Evolutionary conservation across 2,888 invertebrate genomes (phyloP), one percentile per base, ranked within the genome.

Genomic region (Pterostichus madidus): DNA sequence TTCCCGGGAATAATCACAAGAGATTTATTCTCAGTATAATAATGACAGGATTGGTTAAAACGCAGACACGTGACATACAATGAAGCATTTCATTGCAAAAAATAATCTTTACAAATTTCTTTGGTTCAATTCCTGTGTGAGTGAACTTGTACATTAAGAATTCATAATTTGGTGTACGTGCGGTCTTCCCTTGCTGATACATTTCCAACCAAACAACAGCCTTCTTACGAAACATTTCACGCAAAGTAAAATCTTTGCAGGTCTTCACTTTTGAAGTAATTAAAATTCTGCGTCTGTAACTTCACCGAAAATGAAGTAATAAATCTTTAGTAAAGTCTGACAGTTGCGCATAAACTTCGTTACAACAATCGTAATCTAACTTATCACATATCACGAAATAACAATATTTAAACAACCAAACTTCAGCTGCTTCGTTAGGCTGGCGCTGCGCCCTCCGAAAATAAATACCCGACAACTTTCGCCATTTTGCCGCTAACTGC

Each of bases 311-410:
- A 64, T 64, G 13, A 64, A 64, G 64, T 13, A 64, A 64, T 35
- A 64, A 64, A 64, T 64, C 64, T 64, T 64, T 35, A 11, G 59
- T 10, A 59, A 71, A 71, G 17, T 44, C 68, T 46, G 44, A 71
- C 68, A 71, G 39, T 44, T 15, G 44, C 4, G 68, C 8, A 44
- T 71, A 71, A 71, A 71, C 13, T 71, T 71, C 24, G 44, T 71
- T 71, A 71, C 8, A 71, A 46, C 44, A 71, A 71, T 71, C 44
- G 39, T 71, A 46, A 71, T 71, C 44, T 39, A 44, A 71, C 68
- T 71, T 71, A 71, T 71, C 68, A 71, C 68, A 71, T 71, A 71
- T 71, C 68, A 71, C 68, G 68, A 71, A 64, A 71, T 71, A 71
- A 71, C 68, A 71, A 71, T 71, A 71, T 44, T 71, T 71, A 71